Evolutionary conservation across 1,140 invertebrate species (phyloP).

Genomic region (Catajapyx aquilonaris): DNA sequence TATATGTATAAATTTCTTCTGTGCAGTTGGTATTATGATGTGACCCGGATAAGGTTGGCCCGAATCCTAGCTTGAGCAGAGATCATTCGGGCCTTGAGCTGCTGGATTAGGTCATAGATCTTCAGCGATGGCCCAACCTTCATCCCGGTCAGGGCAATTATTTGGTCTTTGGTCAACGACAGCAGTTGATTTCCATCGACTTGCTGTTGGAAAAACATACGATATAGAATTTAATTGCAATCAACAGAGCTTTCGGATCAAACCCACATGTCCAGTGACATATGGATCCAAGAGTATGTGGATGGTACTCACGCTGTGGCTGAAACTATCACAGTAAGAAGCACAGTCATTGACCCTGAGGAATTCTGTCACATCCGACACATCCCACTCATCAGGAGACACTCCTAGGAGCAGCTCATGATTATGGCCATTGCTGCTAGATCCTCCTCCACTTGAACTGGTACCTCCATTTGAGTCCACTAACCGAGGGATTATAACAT

Average conservation of each 20-base stretch:
- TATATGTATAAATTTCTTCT: too few species aligned
- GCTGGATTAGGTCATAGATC: conserved; percentile 75
- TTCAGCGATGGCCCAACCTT: conserved; percentile 87
- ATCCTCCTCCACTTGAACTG: conserved; percentile 22
- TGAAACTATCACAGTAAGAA: conserved; percentile 68
- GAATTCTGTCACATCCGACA: conserved; percentile 68
- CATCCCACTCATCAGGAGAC: conserved; percentile 54
- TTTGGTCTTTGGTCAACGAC: conserved; percentile 65
- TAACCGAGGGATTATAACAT: conserved; percentile 44
- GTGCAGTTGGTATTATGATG: too few species aligned
- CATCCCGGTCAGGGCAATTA: conserved; percentile 68
- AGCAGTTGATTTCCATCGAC: conserved; percentile 63
- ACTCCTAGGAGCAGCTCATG: conserved; percentile 24
- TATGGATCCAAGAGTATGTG: too few species aligned
- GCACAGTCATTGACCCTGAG: conserved; percentile 73
- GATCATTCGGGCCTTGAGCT: conserved; percentile 62
- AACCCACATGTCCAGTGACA: too few species aligned
- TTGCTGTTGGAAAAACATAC: conserved; percentile 26
- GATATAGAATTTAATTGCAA: conserved; percentile 1
- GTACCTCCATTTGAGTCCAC: conserved; percentile 28
- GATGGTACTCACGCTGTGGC: conserved; percentile 37
- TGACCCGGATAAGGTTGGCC: too few species aligned
- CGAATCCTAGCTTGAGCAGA: conserved; percentile 31
- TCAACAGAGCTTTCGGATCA: too few species aligned
- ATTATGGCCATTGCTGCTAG: conserved; percentile 6